Conservation (phyloP, 1,140 invertebrate species). For the Drosophila aff. region DNA sequence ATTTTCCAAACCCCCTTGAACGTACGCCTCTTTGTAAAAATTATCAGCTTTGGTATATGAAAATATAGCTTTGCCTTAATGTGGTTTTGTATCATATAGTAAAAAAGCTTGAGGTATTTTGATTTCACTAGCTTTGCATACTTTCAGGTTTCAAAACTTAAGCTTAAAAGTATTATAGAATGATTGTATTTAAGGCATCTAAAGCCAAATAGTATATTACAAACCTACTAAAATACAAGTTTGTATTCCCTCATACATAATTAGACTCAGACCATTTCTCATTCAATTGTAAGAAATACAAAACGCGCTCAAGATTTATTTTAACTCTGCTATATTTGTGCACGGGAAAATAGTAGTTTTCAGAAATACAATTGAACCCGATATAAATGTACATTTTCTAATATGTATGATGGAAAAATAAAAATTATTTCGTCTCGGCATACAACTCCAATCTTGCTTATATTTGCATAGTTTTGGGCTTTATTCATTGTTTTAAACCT, state of each 20-base stretch:
- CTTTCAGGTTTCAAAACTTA: background rate
- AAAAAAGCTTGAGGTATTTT: background rate
- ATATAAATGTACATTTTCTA: background rate
- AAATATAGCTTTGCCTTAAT: background rate
- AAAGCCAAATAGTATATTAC: too few species aligned
- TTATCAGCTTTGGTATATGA: background rate
- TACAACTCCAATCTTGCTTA: background rate
- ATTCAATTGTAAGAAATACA: too few species aligned
- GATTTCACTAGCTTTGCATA: background rate
- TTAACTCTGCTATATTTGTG: background rate
- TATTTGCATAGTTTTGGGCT: constrained; percentile 2
- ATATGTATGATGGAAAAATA: background rate
- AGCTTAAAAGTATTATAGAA: background rate
- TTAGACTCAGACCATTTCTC: too few species aligned
- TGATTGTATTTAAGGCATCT: too few species aligned
- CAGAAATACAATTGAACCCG: background rate
- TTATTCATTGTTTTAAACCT: background rate
- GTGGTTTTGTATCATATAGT: too few species aligned
- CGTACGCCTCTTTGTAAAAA: background rate
- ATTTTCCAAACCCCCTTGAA: background rate
- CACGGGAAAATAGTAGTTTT: background rate
- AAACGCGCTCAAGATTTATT: background rate
- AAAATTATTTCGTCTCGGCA: background rate
- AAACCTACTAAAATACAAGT: too few species aligned
- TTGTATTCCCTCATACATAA: too few species aligned